A percentile compares a stretch with the other conserved stretches of the same genome.
Evolutionary conservation across 2,797 vertebrate species (phyloP).

Genomic region (Mormyrus hasselquistii): DNA sequence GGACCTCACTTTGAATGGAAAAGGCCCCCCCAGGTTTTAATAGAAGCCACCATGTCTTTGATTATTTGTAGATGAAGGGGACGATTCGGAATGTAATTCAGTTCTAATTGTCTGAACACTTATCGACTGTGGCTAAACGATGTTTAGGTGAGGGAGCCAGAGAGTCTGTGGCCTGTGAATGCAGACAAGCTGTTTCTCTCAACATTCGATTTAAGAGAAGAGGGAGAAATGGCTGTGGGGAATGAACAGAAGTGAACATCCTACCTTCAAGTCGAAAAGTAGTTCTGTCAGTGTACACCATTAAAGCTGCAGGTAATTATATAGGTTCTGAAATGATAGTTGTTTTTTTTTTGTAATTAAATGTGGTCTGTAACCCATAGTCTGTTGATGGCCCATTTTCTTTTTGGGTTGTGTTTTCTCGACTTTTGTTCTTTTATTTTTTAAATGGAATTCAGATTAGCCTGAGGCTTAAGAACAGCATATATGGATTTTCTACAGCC

Average conservation of each 20-base stretch:
- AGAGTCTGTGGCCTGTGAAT: slow-evolving; percentile 62
- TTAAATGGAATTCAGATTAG: not conserved
- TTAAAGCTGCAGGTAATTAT: not conserved
- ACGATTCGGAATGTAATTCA: slow-evolving; percentile 58
- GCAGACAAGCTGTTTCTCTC: slow-evolving; percentile 57
- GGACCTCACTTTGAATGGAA: not conserved
- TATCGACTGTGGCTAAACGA: slow-evolving; percentile 68
- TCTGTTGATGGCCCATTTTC: not conserved
- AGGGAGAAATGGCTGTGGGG: slow-evolving; percentile 29
- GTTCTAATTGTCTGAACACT: slow-evolving; percentile 68
- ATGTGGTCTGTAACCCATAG: not conserved
- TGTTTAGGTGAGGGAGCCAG: slow-evolving; percentile 67
- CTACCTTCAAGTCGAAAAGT: slow-evolving; percentile 10
- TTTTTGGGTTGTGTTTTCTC: not conserved
- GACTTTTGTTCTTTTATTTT: not conserved
- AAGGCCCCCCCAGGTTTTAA: not conserved
- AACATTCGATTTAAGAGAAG: slow-evolving; percentile 53
- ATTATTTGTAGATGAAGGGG: slow-evolving; percentile 39
- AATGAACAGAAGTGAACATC: slow-evolving; percentile 48
- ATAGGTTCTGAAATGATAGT: slow-evolving; percentile 35
- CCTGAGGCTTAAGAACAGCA: not conserved
- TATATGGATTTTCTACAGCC: not conserved
- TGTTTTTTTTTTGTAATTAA: slow-evolving; percentile 38
- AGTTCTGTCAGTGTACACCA: not conserved
- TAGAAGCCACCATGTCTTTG: slow-evolving; percentile 49